Conservation (phyloP, 2,888 invertebrate genomes). For the Agonopterix alstromeriana region DNA sequence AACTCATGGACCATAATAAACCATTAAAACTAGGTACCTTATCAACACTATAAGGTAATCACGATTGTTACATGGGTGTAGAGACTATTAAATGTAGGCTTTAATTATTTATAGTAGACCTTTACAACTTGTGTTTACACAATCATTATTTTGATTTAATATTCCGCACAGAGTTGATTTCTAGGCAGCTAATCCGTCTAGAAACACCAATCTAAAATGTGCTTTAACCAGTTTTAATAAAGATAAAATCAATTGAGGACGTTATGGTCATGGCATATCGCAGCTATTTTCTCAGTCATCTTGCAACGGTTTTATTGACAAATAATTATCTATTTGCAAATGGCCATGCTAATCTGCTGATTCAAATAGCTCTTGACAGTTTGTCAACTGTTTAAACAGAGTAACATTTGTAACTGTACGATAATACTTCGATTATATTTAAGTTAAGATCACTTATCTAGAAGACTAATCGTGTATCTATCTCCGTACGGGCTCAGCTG, state of each 20-base stretch:
- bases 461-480: slow-evolving; percentile 50
- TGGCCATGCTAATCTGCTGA: slow-evolving; percentile 6
- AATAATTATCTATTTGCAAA: background rate
- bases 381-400: slow-evolving; percentile 22
- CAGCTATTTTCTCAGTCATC: background rate
- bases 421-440: slow-evolving; percentile 22
- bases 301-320: background rate
- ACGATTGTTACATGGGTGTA: slow-evolving; percentile 2
- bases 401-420: slow-evolving; percentile 17
- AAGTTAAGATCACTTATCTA: slow-evolving; percentile 42
- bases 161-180: too few species aligned
- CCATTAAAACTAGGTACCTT: background rate
- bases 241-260: too few species aligned
- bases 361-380: slow-evolving; percentile 16
- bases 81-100: background rate
- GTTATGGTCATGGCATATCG: too few species aligned
- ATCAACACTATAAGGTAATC: slow-evolving; percentile 3
- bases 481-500: slow-evolving; percentile 13
- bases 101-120: too few species aligned
- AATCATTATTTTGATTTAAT: too few species aligned
- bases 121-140: too few species aligned
- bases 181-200: background rate
- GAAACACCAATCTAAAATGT: too few species aligned
- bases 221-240: too few species aligned
- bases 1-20: too few species aligned